A percentile compares a stretch with the other conserved stretches of the same genome.
Evolutionary conservation across 2,888 invertebrate genomes (phyloP).

Genomic region (Balanococcus diminutus): DNA sequence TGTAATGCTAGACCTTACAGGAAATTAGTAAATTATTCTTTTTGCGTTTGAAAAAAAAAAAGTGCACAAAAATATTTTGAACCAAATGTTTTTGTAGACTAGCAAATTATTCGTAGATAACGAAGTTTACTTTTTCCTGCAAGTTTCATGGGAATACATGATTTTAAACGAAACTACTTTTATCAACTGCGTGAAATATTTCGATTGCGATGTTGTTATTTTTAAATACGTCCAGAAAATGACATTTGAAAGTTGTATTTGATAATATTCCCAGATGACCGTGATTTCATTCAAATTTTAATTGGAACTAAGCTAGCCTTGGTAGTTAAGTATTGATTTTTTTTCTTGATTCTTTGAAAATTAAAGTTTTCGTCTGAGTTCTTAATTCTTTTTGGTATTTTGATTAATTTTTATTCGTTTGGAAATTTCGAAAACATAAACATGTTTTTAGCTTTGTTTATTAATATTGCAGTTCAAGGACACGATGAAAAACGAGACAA

Average conservation of each 20-base stretch:
- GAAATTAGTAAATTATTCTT: not conserved
- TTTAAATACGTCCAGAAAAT: constrained; percentile 2
- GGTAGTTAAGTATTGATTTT: not conserved
- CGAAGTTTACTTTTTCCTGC: not conserved
- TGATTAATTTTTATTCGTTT: not conserved
- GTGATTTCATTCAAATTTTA: constrained; percentile 32
- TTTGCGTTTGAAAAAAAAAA: too few species aligned
- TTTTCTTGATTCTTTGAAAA: not conserved
- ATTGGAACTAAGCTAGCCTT: not conserved
- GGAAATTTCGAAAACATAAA: not conserved
- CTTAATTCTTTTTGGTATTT: not conserved
- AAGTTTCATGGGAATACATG: not conserved
- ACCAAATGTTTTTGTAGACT: not conserved
- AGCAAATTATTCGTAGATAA: not conserved
- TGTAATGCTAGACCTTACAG: not conserved
- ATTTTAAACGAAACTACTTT: not conserved
- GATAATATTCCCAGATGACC: not conserved
- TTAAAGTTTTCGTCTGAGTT: not conserved
- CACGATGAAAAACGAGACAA: not conserved
- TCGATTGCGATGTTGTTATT: not conserved
- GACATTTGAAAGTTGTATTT: constrained; percentile 21
- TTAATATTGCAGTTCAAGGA: not conserved
- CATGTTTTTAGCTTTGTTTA: not conserved
- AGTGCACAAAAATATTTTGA: not conserved
- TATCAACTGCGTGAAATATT: not conserved